Percentiles rank a stretch among this genome's conserved stretches.
These are phyloP conservation scores for Coregonus ussuriensis DNA, from an alignment of 2,797 vertebrate genomes.

Conservation along the genomic window DNA sequence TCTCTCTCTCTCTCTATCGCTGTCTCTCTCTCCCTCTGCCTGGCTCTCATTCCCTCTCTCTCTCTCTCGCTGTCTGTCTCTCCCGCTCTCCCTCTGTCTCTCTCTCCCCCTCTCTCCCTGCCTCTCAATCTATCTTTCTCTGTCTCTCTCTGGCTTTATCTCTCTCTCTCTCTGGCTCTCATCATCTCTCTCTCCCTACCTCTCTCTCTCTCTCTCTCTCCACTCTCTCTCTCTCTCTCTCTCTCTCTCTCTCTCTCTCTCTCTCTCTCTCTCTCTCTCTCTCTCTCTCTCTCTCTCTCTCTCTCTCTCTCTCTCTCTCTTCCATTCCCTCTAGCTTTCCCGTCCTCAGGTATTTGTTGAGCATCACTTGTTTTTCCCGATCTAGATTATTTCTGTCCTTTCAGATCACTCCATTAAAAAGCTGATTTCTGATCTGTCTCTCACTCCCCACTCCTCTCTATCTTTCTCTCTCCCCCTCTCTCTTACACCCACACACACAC, in stretches of 20 bases:
- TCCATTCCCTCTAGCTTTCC: neutral
- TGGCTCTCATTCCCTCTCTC: neutral
- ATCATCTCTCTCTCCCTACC: neutral
- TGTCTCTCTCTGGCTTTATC: constrained; percentile 28
- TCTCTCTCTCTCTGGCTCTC: neutral
- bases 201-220: constrained; percentile 47
- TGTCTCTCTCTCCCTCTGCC: neutral
- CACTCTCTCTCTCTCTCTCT: constrained; percentile 41
- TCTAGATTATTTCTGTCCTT: neutral
- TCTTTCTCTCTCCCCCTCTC: neutral
- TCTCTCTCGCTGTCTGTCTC: constrained; percentile 7
- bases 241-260: constrained; percentile 6
- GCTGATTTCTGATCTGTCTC: constrained; percentile 20
- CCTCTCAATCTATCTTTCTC: constrained; percentile 31
- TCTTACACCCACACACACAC: neutral
- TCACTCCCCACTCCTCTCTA: constrained; percentile 16
- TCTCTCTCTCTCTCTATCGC: neutral
- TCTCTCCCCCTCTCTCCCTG: constrained; percentile 53
- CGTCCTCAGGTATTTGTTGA: neutral
- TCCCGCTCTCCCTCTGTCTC: neutral
- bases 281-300: too few species aligned
- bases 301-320: neutral
- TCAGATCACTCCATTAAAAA: neutral
- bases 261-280: too few species aligned
- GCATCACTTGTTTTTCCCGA: neutral